A percentile compares a stretch with the other conserved stretches of the same genome.
These are phyloP conservation scores for Glaucopsyche alexis DNA, from an alignment of 2,888 invertebrate genomes.

Conservation along the genomic window DNA sequence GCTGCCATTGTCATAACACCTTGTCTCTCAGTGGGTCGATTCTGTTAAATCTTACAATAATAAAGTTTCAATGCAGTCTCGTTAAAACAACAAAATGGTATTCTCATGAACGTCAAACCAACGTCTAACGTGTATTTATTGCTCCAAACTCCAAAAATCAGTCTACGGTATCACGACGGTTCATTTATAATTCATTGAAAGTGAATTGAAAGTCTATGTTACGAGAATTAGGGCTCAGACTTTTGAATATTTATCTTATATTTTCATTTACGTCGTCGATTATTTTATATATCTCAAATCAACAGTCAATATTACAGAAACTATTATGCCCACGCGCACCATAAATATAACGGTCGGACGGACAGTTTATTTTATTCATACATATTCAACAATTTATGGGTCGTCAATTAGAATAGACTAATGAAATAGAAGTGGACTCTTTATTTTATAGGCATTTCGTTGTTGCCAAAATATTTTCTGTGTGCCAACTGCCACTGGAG, in stretches of 20 bases:
- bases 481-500: not conserved
- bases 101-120: too few species aligned
- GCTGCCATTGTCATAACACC: too few species aligned
- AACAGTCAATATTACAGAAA: not conserved
- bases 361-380: not conserved
- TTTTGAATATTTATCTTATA: not conserved
- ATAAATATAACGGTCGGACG: not conserved
- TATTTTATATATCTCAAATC: not conserved
- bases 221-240: too few species aligned
- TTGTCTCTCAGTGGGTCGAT: too few species aligned
- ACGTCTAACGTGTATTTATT: too few species aligned
- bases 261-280: not conserved
- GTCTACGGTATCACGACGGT: too few species aligned
- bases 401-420: conserved; percentile 9
- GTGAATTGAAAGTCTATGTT: too few species aligned
- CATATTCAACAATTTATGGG: not conserved
- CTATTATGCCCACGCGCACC: not conserved
- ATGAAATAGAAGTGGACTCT: not conserved
- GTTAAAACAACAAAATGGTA: too few species aligned
- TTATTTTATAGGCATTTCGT: not conserved
- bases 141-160: too few species aligned
- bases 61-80: too few species aligned
- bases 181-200: too few species aligned
- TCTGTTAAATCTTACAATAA: too few species aligned
- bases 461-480: conserved; percentile 5